Evolutionary conservation across 2,888 invertebrate genomes (phyloP).

Genomic region (Cheilosia vulpina): DNA sequence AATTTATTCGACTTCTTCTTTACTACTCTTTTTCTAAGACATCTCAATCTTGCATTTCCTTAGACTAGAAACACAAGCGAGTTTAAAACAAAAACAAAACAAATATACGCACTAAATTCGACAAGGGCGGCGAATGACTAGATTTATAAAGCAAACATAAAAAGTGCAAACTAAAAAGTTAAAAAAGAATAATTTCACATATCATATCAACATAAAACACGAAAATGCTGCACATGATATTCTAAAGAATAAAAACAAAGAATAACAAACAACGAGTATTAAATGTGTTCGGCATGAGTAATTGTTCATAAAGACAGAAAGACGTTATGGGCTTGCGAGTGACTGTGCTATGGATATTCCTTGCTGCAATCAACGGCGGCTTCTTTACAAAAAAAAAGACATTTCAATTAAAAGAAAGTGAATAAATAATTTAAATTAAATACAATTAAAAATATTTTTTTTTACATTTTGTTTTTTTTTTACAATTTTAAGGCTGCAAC

Average conservation of each 20-base stretch:
- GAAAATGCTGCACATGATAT: slow-evolving; percentile 70
- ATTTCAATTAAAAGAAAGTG: slow-evolving; percentile 52
- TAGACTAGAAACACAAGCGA: slow-evolving; percentile 70
- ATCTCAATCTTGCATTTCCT: slow-evolving; percentile 70
- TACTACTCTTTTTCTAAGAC: slow-evolving; percentile 21
- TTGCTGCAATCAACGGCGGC: slow-evolving; percentile 8
- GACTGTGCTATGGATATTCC: not conserved
- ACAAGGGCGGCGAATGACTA: slow-evolving; percentile 66
- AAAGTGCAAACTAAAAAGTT: slow-evolving; percentile 5
- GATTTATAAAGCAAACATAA: slow-evolving; percentile 53
- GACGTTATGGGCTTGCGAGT: not conserved
- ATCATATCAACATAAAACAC: slow-evolving; percentile 72
- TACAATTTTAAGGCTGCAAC: slow-evolving; percentile 56
- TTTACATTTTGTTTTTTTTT: slow-evolving; percentile 55
- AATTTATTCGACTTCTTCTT: slow-evolving; percentile 65
- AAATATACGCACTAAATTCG: slow-evolving; percentile 59
- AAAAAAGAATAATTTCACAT: slow-evolving; percentile 57
- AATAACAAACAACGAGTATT: slow-evolving; percentile 26
- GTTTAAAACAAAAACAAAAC: slow-evolving; percentile 53
- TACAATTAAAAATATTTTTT: slow-evolving; percentile 48
- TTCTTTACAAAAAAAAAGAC: slow-evolving; percentile 45
- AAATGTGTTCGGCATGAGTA: slow-evolving; percentile 46
- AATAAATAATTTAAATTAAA: slow-evolving; percentile 75
- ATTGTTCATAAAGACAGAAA: not conserved
- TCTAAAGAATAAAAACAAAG: slow-evolving; percentile 56